These are phyloP conservation scores for Cyprinella venusta DNA, from an alignment of 2,797 vertebrate genomes.

Conservation along the genomic window DNA sequence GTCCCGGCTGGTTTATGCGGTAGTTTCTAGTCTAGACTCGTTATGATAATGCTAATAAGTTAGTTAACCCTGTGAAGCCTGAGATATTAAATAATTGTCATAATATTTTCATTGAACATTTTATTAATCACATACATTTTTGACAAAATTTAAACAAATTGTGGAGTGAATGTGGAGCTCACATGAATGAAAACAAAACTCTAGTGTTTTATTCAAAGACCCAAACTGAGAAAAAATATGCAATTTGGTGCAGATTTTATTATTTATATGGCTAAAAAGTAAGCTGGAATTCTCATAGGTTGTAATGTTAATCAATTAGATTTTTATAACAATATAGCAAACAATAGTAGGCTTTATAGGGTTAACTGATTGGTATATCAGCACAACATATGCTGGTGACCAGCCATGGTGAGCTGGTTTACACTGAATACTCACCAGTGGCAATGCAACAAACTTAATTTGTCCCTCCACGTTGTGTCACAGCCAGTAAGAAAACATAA, in stretches of 20 bases:
- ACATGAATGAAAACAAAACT: not conserved
- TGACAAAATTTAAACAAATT: not conserved
- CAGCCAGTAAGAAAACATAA: not conserved
- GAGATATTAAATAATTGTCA: not conserved
- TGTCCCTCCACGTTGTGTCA: not conserved
- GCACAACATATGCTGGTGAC: not conserved
- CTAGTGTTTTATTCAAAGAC: too few species aligned
- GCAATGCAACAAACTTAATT: not conserved
- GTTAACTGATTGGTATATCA: not conserved
- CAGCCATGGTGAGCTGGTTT: not conserved
- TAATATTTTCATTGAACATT: not conserved
- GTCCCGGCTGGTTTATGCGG: not conserved
- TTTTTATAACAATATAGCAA: not conserved
- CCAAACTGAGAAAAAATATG: not conserved
- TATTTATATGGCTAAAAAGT: not conserved
- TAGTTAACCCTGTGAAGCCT: not conserved
- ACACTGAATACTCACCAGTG: not conserved
- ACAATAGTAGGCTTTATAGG: not conserved
- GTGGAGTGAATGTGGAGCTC: not conserved
- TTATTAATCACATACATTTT: not conserved
- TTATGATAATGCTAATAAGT: not conserved
- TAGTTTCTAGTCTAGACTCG: not conserved
- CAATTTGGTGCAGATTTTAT: not conserved
- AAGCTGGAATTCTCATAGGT: not conserved
- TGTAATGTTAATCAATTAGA: not conserved